Base-by-base conservation (phyloP, 1,140 invertebrate species). In the Drosophila ogumai region DNA sequence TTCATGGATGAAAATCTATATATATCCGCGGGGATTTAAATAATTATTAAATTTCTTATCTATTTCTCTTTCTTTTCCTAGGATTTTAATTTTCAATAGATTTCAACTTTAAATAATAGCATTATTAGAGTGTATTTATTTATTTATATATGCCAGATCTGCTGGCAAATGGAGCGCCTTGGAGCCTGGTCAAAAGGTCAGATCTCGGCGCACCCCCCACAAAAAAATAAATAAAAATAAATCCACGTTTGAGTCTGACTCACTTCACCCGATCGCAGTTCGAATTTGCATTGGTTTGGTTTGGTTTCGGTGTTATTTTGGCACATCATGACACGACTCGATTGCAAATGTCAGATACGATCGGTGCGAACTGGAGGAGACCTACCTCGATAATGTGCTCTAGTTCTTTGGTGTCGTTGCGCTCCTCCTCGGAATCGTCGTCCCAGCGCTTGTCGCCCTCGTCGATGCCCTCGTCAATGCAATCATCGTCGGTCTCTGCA, bases 381-480 rank as follows among this genome's bases (percentile, higher is more conserved):
- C 82, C 81, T 75, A 93, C 92, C 92, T 93, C 90, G 58, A 92
- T 90, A 58, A 93, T 90, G 76, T 82, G 78, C 75, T 92, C 92
- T 74, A 93, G 82, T 81, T 92, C 88, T 92, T 92, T 92, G 81
- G 91, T 92, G 79, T 92, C 82, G 73, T 88, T 81, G 58, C 78
- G 75, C 64, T 91, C 90, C 75, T 93, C 92, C 75, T 96, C 96
- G 60, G 94, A 94, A 34, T 97, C 88, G 65, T 92, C 91, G 75
- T 92, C 91, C 91, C 91, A 92, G 73, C 91, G 91, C 64, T 92
- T 92, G 64, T 92, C 85, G 79, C 88, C 90, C 72, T 92, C 96
- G 57, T 96, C 96, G 2, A 97, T 96, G 93, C 98, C 97, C 74
- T 96, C 94, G 93, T 98, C 97, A 80, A 98, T 98, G 46, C 97